Evolutionary conservation across 2,113 vertebrate species (phyloP).

Genomic region (Tympanuchus pallidicinctus): DNA sequence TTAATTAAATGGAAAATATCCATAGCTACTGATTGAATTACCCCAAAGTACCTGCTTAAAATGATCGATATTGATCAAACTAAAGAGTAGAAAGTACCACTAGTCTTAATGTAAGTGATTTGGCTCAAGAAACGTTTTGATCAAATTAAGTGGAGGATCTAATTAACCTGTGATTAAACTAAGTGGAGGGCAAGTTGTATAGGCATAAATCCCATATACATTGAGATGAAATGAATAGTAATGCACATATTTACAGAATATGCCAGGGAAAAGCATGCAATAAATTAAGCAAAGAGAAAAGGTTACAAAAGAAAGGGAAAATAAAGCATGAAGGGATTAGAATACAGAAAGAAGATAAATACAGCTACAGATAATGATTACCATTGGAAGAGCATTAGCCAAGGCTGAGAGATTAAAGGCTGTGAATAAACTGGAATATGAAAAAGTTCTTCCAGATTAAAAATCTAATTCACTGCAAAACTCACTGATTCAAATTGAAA

Average conservation of each 20-base stretch:
- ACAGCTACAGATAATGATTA: constrained; percentile 14
- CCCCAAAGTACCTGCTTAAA: constrained; percentile 60
- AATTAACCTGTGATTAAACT: constrained; percentile 74
- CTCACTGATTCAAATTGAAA: background rate
- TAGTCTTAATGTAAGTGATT: constrained; percentile 68
- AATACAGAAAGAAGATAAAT: constrained; percentile 36
- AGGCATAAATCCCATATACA: constrained; percentile 60
- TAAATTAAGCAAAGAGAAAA: constrained; percentile 24
- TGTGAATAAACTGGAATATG: background rate
- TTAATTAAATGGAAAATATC: constrained; percentile 71
- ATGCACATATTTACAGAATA: constrained; percentile 45
- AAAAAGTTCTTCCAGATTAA: constrained; percentile 7
- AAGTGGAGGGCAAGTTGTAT: constrained; percentile 52
- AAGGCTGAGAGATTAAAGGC: background rate
- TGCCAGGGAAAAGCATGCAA: constrained; percentile 14
- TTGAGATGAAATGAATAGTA: constrained; percentile 46
- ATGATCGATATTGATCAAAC: constrained; percentile 69
- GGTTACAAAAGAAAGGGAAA: constrained; percentile 34
- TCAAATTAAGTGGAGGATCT: constrained; percentile 71
- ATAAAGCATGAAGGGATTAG: constrained; percentile 12
- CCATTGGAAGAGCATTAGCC: background rate
- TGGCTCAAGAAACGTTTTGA: constrained; percentile 70
- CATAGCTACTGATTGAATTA: constrained; percentile 61
- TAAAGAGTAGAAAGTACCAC: constrained; percentile 44
- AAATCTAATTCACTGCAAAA: background rate